A percentile compares a stretch with the other conserved stretches of the same genome.
These are phyloP conservation scores for Lerema accius DNA, from an alignment of 1,140 invertebrate species.

Conservation along the genomic window DNA sequence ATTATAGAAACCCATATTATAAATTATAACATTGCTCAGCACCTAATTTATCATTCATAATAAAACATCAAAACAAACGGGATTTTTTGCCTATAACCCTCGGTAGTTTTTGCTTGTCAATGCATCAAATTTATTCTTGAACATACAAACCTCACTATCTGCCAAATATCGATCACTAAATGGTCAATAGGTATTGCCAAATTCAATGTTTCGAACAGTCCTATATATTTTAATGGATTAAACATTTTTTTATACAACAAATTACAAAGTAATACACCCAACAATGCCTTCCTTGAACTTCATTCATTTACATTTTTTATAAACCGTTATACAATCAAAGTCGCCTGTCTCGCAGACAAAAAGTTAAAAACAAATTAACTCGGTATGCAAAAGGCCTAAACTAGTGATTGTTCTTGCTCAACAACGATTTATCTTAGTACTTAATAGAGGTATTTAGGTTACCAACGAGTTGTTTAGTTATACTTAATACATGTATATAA, in stretches of 20 bases:
- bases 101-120: no score
- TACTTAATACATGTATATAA: no score
- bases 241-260: not conserved
- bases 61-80: no score
- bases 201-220: not conserved
- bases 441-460: not conserved
- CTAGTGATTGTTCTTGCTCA: slow-evolving; percentile 1
- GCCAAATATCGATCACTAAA: no score
- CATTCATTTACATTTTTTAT: slow-evolving; percentile 3
- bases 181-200: no score
- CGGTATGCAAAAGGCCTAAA: slow-evolving; percentile 5
- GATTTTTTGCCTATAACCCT: no score
- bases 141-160: no score
- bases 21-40: no score
- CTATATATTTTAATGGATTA: not conserved
- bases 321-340: not conserved
- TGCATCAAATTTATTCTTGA: no score
- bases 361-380: not conserved
- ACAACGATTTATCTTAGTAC: not conserved
- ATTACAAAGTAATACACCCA: not conserved
- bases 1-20: no score
- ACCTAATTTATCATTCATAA: no score
- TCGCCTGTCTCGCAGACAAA: not conserved
- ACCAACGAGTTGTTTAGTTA: no score
- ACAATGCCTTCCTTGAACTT: slow-evolving; percentile 5